These are phyloP conservation scores for Cynopterus brachyotis DNA, from an alignment of 2,113 vertebrate species.

Conservation along the genomic window DNA sequence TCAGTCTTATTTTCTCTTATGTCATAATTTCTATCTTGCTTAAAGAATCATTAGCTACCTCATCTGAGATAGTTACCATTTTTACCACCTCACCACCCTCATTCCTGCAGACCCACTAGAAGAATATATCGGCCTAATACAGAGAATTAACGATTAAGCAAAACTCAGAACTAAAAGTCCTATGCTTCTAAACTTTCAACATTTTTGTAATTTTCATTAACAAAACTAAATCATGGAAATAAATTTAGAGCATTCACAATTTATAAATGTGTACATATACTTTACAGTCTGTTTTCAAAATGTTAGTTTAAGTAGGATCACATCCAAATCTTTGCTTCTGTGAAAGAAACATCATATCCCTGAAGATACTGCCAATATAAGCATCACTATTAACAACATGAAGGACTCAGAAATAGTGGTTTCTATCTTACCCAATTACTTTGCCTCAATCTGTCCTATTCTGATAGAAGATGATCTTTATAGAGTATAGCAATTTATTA, in stretches of 20 bases:
- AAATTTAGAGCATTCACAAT: background rate
- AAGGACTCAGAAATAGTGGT: background rate
- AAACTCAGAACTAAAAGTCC: background rate
- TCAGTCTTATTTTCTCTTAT: background rate
- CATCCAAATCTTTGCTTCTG: background rate
- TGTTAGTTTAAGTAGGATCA: background rate
- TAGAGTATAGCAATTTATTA: background rate
- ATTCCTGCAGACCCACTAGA: background rate
- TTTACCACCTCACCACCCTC: background rate
- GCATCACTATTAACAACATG: background rate
- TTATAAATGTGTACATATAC: background rate
- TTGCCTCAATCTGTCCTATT: background rate
- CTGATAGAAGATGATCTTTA: background rate
- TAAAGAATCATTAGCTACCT: background rate
- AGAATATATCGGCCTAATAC: background rate
- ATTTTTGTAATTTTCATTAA: background rate
- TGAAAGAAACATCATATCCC: background rate
- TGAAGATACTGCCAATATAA: background rate
- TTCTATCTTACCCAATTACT: background rate
- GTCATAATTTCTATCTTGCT: background rate
- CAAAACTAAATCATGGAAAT: background rate
- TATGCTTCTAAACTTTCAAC: background rate
- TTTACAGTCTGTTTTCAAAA: background rate
- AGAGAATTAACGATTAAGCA: background rate
- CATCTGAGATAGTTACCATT: background rate